Conservation (phyloP, 2,113 vertebrate species). For the Trochalopteron elliotii region DNA sequence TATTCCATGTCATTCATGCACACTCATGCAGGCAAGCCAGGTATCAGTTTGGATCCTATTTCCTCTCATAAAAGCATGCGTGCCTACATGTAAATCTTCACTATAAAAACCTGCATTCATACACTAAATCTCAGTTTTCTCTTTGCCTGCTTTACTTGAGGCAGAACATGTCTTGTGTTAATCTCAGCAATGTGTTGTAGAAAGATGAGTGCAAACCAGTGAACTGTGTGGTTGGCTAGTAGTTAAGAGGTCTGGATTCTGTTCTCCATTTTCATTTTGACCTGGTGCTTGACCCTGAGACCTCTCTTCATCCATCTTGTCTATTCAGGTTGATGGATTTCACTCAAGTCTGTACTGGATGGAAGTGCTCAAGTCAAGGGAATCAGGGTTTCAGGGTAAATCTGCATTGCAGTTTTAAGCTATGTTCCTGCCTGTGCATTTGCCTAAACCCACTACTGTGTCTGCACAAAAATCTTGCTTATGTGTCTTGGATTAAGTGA, state of each 20-base stretch:
- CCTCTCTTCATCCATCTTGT: conserved; percentile 5
- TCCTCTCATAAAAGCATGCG: not conserved
- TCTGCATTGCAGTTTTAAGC: not conserved
- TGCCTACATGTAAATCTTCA: not conserved
- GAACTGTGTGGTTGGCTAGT: not conserved
- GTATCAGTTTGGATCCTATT: not conserved
- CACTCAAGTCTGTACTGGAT: not conserved
- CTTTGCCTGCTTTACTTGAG: not conserved
- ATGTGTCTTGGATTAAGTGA: not conserved
- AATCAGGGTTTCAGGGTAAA: not conserved
- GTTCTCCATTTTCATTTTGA: not conserved
- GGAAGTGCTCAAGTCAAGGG: not conserved
- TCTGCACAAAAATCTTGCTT: not conserved
- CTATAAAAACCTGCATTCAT: not conserved
- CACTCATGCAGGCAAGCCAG: not conserved
- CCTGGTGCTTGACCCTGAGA: not conserved
- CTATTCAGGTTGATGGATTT: not conserved
- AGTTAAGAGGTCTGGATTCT: not conserved
- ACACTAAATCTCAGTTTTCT: not conserved
- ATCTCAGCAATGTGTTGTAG: not conserved
- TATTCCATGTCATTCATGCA: not conserved
- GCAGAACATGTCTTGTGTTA: not conserved
- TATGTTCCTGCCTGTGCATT: not conserved
- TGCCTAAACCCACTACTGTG: not conserved
- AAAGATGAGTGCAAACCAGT: not conserved